Base-by-base conservation (phyloP, 2,888 invertebrate species). In the Orthosia gothica region DNA sequence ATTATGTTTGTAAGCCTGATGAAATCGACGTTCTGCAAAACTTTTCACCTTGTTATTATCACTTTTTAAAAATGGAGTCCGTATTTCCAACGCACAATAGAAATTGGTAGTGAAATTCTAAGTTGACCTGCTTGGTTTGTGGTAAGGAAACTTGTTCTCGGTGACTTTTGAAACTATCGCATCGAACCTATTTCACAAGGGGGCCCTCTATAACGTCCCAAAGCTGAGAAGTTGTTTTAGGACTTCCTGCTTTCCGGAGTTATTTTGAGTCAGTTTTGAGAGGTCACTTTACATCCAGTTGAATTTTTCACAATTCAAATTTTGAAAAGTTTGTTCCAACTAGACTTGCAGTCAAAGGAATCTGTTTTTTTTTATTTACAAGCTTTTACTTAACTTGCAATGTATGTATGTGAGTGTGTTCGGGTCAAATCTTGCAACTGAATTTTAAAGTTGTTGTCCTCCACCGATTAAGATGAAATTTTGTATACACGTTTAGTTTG, bases 1-100 rank as follows among this genome's bases (percentile, higher is more conserved):
- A 92, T 93, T 92, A 94, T 94, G 91, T 94, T 94, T 93, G 93
- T 89, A 91, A 92, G 91, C 90, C 91, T 93, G 92, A 93, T 92
- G 92, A 93, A 93, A 94, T 92, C 88, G 90, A 88, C 89, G 89
- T 88, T 84, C 89, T 83, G 74, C 70, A 82, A 89, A 93, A 94
- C 89, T 94, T 93, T 89, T 81, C 88, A 90, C 88, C 92, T 93
- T 87, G 90, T 92, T 92, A 93, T 90, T 89, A 76, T 74, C 78
- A 80, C 78, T 87, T 83, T 84, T 74, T 84, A 90, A 92, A 92
- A 93, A 90, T 87, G 88, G 86, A 87, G 87, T 91, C 80, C 85
- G 85, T 88, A 89, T 85, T 90, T 87, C 78, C 70, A 73, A 81
- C 77, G 78, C 83, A 92, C 90, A 92, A 92, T 90, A 89, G 87